phyloP scores from a whole-genome alignment of 1,140 invertebrate genomes.

The Charaxes varanes region DNA sequence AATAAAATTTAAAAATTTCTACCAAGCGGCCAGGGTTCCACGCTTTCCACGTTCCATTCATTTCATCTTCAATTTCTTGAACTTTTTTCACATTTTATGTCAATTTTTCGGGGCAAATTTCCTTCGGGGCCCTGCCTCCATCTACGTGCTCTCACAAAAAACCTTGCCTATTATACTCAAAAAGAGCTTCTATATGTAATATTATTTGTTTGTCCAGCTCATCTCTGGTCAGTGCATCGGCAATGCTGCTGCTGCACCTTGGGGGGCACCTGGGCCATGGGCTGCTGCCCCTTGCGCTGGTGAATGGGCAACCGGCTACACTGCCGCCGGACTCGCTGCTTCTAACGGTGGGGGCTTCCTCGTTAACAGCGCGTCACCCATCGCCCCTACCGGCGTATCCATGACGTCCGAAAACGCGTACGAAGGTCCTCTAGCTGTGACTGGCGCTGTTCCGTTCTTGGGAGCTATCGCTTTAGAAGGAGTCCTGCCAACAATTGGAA shows the following conservation, averaged over 20 bases:
- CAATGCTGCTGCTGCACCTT: conserved; percentile 2
- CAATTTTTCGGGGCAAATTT: too few species aligned
- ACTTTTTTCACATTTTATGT: too few species aligned
- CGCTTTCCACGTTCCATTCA: too few species aligned
- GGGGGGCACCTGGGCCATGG: conserved; percentile 7
- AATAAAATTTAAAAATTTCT: too few species aligned
- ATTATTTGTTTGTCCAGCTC: conserved; percentile 9
- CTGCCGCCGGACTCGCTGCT: conserved; percentile 2
- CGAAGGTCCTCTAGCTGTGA: conserved; percentile 24
- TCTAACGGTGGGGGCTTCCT: conserved; percentile 29
- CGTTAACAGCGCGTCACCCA: conserved; percentile 26
- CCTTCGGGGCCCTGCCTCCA: too few species aligned
- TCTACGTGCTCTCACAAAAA: too few species aligned
- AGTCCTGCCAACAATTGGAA: conserved; percentile 5
- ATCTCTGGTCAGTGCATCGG: conserved; percentile 14
- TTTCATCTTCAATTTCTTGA: too few species aligned
- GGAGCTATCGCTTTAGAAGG: conserved; percentile 14
- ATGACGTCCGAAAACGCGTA: conserved; percentile 32
- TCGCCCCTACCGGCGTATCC: conserved; percentile 27
- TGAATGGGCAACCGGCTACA: conserved; percentile 1
- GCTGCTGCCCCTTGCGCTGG: conserved; percentile 7
- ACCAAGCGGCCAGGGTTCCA: too few species aligned
- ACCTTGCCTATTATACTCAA: neutral
- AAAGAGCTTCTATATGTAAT: neutral
- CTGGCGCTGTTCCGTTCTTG: conserved; percentile 14